Evolutionary conservation across 2,113 vertebrate species (phyloP).

Genomic region (Rhodinocichla rosea): DNA sequence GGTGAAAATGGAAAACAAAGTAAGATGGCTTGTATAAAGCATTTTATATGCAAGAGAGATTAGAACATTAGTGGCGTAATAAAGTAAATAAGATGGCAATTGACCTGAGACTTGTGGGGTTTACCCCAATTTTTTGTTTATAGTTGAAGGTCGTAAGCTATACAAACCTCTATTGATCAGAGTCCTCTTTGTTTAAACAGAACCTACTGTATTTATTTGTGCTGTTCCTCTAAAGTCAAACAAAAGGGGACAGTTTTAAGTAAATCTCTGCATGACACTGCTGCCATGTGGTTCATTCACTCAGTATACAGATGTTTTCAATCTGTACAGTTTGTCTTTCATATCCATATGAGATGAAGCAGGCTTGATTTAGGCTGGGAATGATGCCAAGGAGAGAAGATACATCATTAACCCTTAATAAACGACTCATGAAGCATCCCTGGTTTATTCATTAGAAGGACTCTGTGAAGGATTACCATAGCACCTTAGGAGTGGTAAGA

Average conservation of each 20-base stretch:
- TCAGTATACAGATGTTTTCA: slow-evolving; percentile 84
- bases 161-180: slow-evolving; percentile 81
- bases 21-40: neutral
- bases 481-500: neutral
- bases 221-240: slow-evolving; percentile 74
- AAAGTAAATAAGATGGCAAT: slow-evolving; percentile 75
- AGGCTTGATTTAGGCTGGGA: slow-evolving; percentile 83
- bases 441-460: slow-evolving; percentile 43
- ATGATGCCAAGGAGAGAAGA: slow-evolving; percentile 79
- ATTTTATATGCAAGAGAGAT: slow-evolving; percentile 66
- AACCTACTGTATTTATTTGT: slow-evolving; percentile 82
- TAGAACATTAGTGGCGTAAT: slow-evolving; percentile 71
- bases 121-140: slow-evolving; percentile 76
- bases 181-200: slow-evolving; percentile 76
- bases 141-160: slow-evolving; percentile 76
- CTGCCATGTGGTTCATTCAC: slow-evolving; percentile 73
- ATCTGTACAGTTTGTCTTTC: slow-evolving; percentile 82
- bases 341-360: slow-evolving; percentile 81
- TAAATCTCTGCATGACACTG: slow-evolving; percentile 71
- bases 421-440: neutral
- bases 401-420: slow-evolving; percentile 80
- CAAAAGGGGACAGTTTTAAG: slow-evolving; percentile 74
- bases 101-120: slow-evolving; percentile 75
- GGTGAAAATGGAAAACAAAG: neutral
- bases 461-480: slow-evolving; percentile 25